These are phyloP conservation scores for Stichodactyla mertensii DNA, from an alignment of 64 coral and sea anemone species.

Conservation along the genomic window DNA sequence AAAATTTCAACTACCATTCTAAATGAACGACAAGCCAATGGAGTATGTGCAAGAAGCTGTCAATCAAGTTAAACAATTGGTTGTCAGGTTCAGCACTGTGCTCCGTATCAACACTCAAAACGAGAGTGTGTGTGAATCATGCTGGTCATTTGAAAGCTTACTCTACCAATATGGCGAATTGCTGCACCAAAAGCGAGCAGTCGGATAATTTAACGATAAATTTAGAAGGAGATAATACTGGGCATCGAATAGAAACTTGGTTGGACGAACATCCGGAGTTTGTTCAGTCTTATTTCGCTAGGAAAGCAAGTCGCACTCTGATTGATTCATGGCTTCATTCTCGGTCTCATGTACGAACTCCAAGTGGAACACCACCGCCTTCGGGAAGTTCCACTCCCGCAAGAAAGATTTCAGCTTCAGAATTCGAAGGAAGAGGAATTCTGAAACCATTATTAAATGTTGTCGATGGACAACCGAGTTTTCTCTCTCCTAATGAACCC, in stretches of 20 bases:
- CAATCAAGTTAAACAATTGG: constrained; percentile 99
- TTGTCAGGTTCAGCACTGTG: constrained; percentile 65
- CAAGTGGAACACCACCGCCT: constrained; percentile 85
- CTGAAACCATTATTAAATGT: constrained; percentile 94
- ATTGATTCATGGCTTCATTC: constrained; percentile 95
- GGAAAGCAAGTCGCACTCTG: constrained; percentile 87
- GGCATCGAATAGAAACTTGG: constrained; percentile 81
- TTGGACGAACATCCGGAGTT: constrained; percentile 97
- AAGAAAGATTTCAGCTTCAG: constrained; percentile 98
- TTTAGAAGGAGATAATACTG: constrained; percentile 74
- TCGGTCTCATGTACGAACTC: constrained; percentile 76
- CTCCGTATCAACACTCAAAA: constrained; percentile 1
- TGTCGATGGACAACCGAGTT: constrained; percentile 97
- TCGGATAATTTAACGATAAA: constrained; percentile 65
- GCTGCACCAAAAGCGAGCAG: constrained; percentile 88
- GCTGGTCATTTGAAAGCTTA: constrained; percentile 38
- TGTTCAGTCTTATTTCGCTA: constrained; percentile 96
- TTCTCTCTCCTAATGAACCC: constrained; percentile 86
- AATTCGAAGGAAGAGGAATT: constrained; percentile 96
- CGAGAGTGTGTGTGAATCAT: constrained; percentile 44
- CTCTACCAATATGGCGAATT: constrained; percentile 72
- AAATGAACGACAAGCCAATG: constrained; percentile 53
- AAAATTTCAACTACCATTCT: constrained; percentile 2
- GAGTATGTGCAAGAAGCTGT: constrained; percentile 67
- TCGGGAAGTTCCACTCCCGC: constrained; percentile 94